Conservation (phyloP, 2,888 invertebrate genomes). For the Nesidiocoris tenuis region DNA sequence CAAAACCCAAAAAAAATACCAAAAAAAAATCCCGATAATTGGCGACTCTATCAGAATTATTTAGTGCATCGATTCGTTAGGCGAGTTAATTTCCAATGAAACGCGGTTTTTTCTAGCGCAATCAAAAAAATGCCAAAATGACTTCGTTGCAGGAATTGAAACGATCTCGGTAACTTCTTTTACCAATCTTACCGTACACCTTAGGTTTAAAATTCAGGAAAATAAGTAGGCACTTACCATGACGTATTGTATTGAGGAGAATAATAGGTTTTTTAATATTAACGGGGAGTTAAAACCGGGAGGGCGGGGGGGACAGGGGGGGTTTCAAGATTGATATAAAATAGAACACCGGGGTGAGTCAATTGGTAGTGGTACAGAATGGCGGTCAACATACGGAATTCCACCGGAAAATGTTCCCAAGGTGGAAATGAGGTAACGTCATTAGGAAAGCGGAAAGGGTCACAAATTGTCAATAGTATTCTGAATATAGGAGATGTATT, state of each 20-base stretch:
- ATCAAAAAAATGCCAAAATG: neutral
- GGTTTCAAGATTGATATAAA: conserved; percentile 20
- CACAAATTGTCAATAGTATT: neutral
- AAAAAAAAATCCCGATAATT: too few species aligned
- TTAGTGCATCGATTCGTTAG: neutral
- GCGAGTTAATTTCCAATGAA: too few species aligned
- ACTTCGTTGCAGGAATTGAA: neutral
- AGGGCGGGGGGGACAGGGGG: conserved; percentile 22
- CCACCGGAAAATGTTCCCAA: neutral
- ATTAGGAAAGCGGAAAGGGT: neutral
- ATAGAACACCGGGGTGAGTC: conserved; percentile 39
- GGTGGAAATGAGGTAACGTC: too few species aligned
- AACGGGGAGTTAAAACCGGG: neutral
- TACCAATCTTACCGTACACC: conserved; percentile 27
- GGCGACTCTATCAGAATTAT: conserved; percentile 1
- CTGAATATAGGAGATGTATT: conserved; percentile 19
- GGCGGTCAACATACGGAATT: neutral
- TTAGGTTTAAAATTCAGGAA: conserved; percentile 23
- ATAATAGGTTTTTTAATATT: conserved; percentile 28
- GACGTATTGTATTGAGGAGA: conserved; percentile 7
- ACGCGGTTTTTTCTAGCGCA: too few species aligned
- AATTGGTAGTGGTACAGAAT: conserved; percentile 25
- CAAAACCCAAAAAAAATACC: too few species aligned
- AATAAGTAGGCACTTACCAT: conserved; percentile 21
- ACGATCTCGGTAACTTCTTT: conserved; percentile 31